phyloP scores from a whole-genome alignment of 1,140 invertebrate species.

The Panonychus citri region DNA sequence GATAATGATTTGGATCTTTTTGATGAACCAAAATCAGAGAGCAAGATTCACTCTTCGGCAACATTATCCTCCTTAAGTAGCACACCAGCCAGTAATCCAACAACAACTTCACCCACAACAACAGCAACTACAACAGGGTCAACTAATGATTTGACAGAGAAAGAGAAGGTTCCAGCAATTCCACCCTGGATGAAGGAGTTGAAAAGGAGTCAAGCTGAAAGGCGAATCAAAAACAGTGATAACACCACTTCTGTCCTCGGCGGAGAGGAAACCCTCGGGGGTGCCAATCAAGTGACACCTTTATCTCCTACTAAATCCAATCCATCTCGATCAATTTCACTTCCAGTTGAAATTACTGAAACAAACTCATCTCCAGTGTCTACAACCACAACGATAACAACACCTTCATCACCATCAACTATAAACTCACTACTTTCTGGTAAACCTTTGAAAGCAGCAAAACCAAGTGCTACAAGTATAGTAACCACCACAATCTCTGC shows the following conservation, averaged over 20 bases:
- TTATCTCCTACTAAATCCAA: background rate
- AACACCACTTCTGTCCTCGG: background rate
- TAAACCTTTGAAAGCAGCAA: background rate
- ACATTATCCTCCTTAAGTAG: no score
- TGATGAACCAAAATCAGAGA: background rate
- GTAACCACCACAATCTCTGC: background rate
- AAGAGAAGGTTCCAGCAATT: background rate
- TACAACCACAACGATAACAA: background rate
- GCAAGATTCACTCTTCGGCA: no score
- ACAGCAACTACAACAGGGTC: background rate
- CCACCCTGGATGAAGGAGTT: slow-evolving; percentile 2
- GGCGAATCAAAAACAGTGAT: background rate
- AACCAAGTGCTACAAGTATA: background rate
- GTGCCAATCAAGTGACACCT: background rate
- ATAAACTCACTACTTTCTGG: background rate
- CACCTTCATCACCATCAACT: background rate
- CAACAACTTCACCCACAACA: background rate
- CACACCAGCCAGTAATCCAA: no score
- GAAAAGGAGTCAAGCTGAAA: background rate
- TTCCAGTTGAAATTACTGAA: background rate
- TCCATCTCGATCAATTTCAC: background rate
- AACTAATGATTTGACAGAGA: background rate
- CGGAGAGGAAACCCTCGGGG: background rate
- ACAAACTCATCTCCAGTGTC: background rate
- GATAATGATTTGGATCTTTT: background rate